Evolutionary conservation across 2,888 invertebrate genomes (phyloP).

Genomic region (Trichopoda pennipes): DNA sequence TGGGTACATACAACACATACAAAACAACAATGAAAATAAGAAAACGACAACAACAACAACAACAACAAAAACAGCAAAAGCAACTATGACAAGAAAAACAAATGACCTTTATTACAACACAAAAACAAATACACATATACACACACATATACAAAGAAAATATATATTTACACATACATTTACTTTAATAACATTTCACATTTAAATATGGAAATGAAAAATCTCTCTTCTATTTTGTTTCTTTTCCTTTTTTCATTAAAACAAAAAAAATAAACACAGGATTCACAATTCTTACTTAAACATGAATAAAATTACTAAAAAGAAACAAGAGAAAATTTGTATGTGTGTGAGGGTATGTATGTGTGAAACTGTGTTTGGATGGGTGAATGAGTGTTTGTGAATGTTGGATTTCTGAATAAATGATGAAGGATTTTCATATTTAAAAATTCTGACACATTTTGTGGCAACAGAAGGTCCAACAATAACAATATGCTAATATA

Average conservation of each 20-base stretch:
- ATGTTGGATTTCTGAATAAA: slow-evolving; percentile 51
- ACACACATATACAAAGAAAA: background rate
- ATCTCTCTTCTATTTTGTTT: slow-evolving; percentile 35
- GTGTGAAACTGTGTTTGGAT: background rate
- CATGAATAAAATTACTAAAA: slow-evolving; percentile 8
- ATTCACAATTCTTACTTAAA: slow-evolving; percentile 7
- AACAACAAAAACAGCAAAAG: slow-evolving; percentile 26
- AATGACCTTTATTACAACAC: slow-evolving; percentile 53
- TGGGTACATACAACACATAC: slow-evolving; percentile 39
- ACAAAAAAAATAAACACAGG: no score
- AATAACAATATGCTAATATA: slow-evolving; percentile 53
- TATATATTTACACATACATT: slow-evolving; percentile 6
- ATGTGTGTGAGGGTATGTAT: background rate
- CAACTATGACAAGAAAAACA: slow-evolving; percentile 41
- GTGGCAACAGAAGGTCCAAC: slow-evolving; percentile 62
- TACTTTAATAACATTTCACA: background rate
- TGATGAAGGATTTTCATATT: slow-evolving; percentile 61
- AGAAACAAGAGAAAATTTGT: background rate
- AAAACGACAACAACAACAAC: background rate
- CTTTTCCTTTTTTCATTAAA: background rate
- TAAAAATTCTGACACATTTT: slow-evolving; percentile 62
- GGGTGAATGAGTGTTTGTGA: slow-evolving; percentile 22
- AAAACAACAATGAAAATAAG: no score
- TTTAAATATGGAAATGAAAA: slow-evolving; percentile 42
- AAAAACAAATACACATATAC: background rate